Evolutionary conservation across 2,113 vertebrate genomes (phyloP).

Genomic region (Nipponia nippon): DNA sequence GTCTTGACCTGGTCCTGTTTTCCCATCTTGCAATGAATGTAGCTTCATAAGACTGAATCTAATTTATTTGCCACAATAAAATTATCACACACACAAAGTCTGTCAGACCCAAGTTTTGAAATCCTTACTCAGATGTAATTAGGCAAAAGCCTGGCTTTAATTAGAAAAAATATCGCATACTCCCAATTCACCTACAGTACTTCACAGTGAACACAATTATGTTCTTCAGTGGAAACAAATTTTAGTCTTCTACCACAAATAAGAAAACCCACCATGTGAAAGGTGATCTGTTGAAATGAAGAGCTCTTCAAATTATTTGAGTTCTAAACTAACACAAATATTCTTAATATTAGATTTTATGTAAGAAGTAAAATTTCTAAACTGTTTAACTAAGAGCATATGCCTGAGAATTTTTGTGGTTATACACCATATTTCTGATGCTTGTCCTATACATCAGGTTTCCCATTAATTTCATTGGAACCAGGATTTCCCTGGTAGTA

Average conservation of each 20-base stretch:
- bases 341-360: slow-evolving; percentile 53
- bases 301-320: not conserved
- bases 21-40: not conserved
- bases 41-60: not conserved
- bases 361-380: slow-evolving; percentile 23
- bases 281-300: not conserved
- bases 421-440: slow-evolving; percentile 43
- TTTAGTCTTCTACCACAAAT: slow-evolving; percentile 18
- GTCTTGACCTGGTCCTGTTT: not conserved
- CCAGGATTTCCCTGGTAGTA: not conserved
- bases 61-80: slow-evolving; percentile 41
- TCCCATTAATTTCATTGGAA: slow-evolving; percentile 18
- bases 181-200: not conserved
- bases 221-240: slow-evolving; percentile 24
- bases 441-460: slow-evolving; percentile 10
- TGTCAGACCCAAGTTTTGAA: not conserved
- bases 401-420: slow-evolving; percentile 54
- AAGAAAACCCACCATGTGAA: not conserved
- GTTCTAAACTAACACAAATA: slow-evolving; percentile 34
- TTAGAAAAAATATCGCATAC: slow-evolving; percentile 7
- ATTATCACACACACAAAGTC: not conserved
- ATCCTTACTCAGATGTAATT: not conserved
- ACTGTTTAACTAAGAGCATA: slow-evolving; percentile 32
- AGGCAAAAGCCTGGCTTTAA: slow-evolving; percentile 14
- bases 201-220: slow-evolving; percentile 7